These are phyloP conservation scores for Halcyon leucocephala DNA, from an alignment of 2,797 vertebrate genomes.

Conservation along the genomic window DNA sequence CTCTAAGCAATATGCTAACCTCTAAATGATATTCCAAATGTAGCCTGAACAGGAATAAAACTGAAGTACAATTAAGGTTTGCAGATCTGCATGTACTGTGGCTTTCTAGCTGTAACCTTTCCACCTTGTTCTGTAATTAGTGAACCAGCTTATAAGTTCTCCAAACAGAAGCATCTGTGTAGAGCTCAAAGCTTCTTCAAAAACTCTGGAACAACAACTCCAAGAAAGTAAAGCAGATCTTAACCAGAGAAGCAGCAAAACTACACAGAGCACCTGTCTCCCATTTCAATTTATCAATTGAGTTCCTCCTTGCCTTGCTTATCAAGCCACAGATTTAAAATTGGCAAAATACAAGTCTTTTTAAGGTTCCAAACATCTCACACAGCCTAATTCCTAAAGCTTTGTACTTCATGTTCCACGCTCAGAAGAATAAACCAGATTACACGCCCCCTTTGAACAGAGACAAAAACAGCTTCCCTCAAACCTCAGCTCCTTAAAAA, in stretches of 20 bases:
- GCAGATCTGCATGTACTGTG: not conserved
- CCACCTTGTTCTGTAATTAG: not conserved
- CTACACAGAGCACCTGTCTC: not conserved
- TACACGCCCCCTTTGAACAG: rapidly evolving
- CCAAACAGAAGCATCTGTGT: not conserved
- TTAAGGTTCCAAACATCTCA: not conserved
- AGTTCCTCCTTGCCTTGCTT: rapidly evolving
- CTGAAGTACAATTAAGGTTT: not conserved
- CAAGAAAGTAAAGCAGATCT: not conserved
- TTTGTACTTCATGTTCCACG: not conserved
- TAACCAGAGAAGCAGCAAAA: not conserved
- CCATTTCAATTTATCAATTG: no score
- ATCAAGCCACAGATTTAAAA: not conserved
- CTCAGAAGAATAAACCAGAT: not conserved
- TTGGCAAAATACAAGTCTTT: rapidly evolving
- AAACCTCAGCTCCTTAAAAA: not conserved
- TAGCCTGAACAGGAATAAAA: not conserved
- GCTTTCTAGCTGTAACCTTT: not conserved
- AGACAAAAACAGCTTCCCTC: not conserved
- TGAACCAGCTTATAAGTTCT: not conserved
- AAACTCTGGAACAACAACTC: not conserved
- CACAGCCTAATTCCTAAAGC: rapidly evolving
- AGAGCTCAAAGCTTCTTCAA: not conserved
- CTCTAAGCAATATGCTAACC: slow-evolving; percentile 16
- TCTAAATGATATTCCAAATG: not conserved